Evolutionary conservation across 2,113 vertebrate genomes (phyloP).

Genomic region (Oenanthe oenanthe): DNA sequence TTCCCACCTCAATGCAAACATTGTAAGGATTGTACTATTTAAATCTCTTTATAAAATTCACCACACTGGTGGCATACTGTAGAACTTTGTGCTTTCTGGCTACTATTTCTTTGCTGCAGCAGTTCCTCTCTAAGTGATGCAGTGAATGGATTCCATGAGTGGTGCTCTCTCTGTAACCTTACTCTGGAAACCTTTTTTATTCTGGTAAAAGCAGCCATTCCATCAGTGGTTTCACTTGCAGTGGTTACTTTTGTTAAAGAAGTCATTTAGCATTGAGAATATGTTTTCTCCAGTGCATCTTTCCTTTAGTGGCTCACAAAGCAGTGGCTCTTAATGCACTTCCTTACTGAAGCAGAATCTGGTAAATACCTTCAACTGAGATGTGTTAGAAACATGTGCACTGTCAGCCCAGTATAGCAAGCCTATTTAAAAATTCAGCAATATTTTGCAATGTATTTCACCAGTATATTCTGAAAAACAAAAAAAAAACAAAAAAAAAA

Average conservation of each 20-base stretch:
- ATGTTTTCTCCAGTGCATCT: not conserved
- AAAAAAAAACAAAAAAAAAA: not conserved
- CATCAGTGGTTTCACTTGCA: not conserved
- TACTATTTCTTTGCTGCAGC: not conserved
- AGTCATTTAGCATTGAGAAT: not conserved
- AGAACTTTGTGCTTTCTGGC: not conserved
- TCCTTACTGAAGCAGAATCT: not conserved
- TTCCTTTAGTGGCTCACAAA: not conserved
- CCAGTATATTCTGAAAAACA: not conserved
- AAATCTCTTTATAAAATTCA: not conserved
- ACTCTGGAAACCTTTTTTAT: not conserved
- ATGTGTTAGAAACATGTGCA: not conserved
- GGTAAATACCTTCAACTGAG: not conserved
- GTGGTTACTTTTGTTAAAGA: not conserved
- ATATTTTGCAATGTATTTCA: not conserved
- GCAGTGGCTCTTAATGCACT: not conserved
- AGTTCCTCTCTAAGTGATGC: not conserved
- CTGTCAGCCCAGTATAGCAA: not conserved
- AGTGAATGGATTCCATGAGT: not conserved
- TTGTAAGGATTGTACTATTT: not conserved
- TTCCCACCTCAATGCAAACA: not conserved
- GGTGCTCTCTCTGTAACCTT: not conserved
- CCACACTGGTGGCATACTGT: rapidly evolving
- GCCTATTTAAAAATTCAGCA: not conserved
- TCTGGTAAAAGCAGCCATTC: not conserved